phyloP scores from a whole-genome alignment of 2,888 invertebrate species.

The Plebejus melissa region DNA sequence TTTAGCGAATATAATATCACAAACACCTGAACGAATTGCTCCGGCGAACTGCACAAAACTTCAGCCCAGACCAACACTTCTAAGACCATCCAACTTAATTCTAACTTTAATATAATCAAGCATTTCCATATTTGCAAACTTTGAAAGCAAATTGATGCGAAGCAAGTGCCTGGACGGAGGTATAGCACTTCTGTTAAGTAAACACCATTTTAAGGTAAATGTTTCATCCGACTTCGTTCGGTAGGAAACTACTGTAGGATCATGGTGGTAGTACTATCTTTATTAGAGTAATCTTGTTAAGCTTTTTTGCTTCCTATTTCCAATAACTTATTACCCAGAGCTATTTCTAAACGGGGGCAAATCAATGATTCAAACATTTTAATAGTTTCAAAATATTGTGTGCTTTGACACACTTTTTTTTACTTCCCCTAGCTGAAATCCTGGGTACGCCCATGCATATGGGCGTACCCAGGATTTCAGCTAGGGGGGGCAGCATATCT shows the following conservation, averaged over 20 bases:
- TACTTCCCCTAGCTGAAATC: no score
- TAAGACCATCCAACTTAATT: slow-evolving; percentile 22
- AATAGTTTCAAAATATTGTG: no score
- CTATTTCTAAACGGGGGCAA: no score
- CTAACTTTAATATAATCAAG: slow-evolving; percentile 27
- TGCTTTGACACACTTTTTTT: no score
- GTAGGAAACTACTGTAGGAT: background rate
- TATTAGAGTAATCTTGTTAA: background rate
- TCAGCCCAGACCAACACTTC: slow-evolving; percentile 4
- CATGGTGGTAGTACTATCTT: background rate
- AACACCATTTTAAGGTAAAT: background rate
- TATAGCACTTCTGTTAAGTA: background rate
- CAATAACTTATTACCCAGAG: background rate
- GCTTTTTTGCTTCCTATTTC: background rate
- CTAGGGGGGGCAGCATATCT: no score
- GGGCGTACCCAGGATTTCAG: no score
- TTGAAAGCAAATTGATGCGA: slow-evolving; percentile 22
- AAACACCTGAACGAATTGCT: slow-evolving; percentile 24
- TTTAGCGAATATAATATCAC: slow-evolving; percentile 13
- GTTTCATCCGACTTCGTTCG: background rate
- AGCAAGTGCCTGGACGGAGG: background rate
- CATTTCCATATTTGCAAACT: slow-evolving; percentile 28
- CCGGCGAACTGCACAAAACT: slow-evolving; percentile 22
- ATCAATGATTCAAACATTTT: no score
- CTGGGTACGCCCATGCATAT: no score